Evolutionary conservation across 1,140 invertebrate species (phyloP), one percentile per base, ranked within the genome.

Genomic region (Scaptomyza pallida): DNA sequence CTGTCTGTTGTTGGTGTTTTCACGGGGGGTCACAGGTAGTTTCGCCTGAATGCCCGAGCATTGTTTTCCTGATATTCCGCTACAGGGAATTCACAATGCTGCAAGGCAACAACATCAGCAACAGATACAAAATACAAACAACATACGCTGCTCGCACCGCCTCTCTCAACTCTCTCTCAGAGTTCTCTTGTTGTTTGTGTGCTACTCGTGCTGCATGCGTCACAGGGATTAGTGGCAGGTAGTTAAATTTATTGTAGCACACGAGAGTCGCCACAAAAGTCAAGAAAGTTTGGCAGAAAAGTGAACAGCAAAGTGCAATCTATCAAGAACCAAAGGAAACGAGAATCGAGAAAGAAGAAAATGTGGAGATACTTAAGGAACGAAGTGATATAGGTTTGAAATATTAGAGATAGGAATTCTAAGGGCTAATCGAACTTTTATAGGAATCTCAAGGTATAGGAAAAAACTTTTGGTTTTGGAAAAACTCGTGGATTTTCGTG

Each of bases 11-110:
- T 5, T 23, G 17, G 10, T 33, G 23, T 43, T 43, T 59, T 43
- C 50, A 33, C 55, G 54, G 78, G 72, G 80, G 75, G 80, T 88
- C 81, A 9, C 26, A 86, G 82, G 81, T 86, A 86, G 80, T 60
- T 60, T 48, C 59, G 57, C 41, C 77, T 88, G 55, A 86, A 86
- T 81, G 82, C 78, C 65, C 62, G 64, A 19, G 64, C 81, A 86
- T 86, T 86, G 78, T 82, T 74, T 61, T 75, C 26, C 30, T 41
- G n/a, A 1, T 9, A 30, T 30, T 57, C 64, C 40, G 26, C 52
- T 21, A 35, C 47, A 51, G 73, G 54, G 54, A 75, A 51, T 56
- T 72, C 68, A 76, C 26, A 9, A 6, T 30, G 82, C 74, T 76
- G 76, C 62, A 72, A 65, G 26, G 26, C 75, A 26, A 45, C 50